Conservation (phyloP, 2,888 invertebrate species). For the Lamproptera curius region DNA sequence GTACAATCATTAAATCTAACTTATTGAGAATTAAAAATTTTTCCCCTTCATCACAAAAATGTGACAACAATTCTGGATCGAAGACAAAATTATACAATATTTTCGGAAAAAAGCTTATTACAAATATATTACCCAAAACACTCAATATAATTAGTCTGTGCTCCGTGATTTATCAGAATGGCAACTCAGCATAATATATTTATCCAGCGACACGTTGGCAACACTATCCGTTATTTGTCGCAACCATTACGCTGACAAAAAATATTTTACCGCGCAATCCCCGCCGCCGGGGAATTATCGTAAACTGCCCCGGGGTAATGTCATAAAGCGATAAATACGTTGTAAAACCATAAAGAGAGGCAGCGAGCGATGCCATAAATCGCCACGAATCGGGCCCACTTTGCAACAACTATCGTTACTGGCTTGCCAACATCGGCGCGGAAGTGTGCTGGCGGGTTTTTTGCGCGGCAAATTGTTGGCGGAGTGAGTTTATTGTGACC, state of each 20-base stretch:
- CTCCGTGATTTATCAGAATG: no score
- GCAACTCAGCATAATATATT: no score
- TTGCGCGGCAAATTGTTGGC: background rate
- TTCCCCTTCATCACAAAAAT: no score
- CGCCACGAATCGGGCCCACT: slow-evolving; percentile 61
- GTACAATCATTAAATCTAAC: no score
- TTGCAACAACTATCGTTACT: slow-evolving; percentile 52
- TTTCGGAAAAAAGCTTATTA: no score
- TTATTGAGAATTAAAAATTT: no score
- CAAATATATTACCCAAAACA: no score
- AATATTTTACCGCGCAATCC: slow-evolving; percentile 11
- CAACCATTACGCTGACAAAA: slow-evolving; percentile 12
- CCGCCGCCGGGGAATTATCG: slow-evolving; percentile 43
- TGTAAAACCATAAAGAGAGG: slow-evolving; percentile 73
- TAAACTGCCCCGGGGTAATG: slow-evolving; percentile 52
- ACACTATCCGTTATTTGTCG: slow-evolving; percentile 19
- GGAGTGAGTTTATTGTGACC: no score
- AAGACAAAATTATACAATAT: no score
- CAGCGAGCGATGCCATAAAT: slow-evolving; percentile 64
- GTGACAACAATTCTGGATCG: background rate
- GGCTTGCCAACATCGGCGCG: slow-evolving; percentile 29
- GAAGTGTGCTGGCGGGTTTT: slow-evolving; percentile 26
- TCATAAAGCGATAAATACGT: slow-evolving; percentile 73
- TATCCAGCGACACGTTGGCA: slow-evolving; percentile 8
- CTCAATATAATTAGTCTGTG: no score